Percentiles rank a stretch among this genome's conserved stretches.
phyloP scores from a whole-genome alignment of 2,888 invertebrate genomes.

The Cenopis cana region DNA sequence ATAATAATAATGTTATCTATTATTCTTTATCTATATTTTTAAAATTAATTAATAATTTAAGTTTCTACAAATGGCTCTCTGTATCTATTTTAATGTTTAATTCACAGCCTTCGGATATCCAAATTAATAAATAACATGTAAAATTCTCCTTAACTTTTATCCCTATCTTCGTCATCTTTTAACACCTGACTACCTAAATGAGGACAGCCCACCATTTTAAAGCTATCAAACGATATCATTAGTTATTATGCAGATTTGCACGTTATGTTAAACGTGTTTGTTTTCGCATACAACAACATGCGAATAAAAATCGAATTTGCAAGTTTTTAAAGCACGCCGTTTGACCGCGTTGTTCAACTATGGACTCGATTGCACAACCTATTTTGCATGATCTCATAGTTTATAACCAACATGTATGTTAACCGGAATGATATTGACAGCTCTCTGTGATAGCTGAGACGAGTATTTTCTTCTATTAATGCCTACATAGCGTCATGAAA shows the following conservation, averaged over 20 bases:
- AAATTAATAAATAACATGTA: no score
- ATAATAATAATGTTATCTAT: no score
- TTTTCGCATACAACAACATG: background rate
- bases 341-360: constrained; percentile 9
- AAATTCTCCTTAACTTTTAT: no score
- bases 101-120: no score
- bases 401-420: background rate
- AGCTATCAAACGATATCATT: background rate
- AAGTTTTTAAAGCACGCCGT: background rate
- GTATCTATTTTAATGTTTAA: no score
- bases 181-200: background rate
- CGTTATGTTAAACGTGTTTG: background rate
- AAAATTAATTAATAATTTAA: no score
- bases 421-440: background rate
- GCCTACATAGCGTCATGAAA: no score
- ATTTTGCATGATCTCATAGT: constrained; percentile 9
- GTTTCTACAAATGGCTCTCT: no score
- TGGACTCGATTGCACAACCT: constrained; percentile 12
- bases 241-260: background rate
- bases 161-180: no score
- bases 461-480: no score
- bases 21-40: no score
- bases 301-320: constrained; percentile 1
- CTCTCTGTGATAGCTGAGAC: background rate
- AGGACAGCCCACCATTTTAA: background rate